Evolutionary conservation across 2,888 invertebrate species (phyloP), one percentile per base, ranked within the genome.

Genomic region (Ophion obscuratus): DNA sequence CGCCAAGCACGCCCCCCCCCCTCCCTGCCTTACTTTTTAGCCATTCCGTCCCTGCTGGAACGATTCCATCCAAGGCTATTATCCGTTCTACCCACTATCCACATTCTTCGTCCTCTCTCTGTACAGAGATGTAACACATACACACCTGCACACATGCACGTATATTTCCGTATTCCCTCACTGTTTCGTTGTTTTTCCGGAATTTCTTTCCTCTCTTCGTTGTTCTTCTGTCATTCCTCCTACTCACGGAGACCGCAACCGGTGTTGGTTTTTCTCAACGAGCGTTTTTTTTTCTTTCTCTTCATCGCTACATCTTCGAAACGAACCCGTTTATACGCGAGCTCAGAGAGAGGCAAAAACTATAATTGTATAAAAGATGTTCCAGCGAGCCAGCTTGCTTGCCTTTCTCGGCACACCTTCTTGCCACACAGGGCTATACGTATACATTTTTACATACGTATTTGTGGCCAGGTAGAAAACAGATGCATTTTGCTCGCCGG

Each of bases 311-410:
- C 89, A 91, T 92, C 92, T 91, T 91, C 91, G 88, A 88, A 80
- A 83, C 88, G 88, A 88, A 89, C 84, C 88, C 86, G 77, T 70
- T 79, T 79, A 79, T 71, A 53, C 68, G 36, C 7, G 74, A 53
- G 78, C 87, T 81, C 73, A n/a, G n/a, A n/a, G 62, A 74, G 61
- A 36, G 62, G 89, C 90, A 92, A 93, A 93, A 92, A 92, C 88
- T 89, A 89, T 93, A 93, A 93, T 93, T 93, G 93, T 90, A 90
- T 92, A 89, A 92, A 92, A 91, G 90, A 91, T 91, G 90, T 89
- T 89, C 88, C 79, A 66, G 81, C 85, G 66, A 80, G 71, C 62
- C 71, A 85, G 81, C 66, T 73, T 76, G 76, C 78, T 20, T 31
- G 70, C 76, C 44, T 31, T 36, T 64, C 31, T 74, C 77, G 57